Percentiles rank a stretch among this genome's conserved stretches.
phyloP scores from a whole-genome alignment of 2,797 vertebrate genomes.

The Arrhamphus sclerolepis region DNA sequence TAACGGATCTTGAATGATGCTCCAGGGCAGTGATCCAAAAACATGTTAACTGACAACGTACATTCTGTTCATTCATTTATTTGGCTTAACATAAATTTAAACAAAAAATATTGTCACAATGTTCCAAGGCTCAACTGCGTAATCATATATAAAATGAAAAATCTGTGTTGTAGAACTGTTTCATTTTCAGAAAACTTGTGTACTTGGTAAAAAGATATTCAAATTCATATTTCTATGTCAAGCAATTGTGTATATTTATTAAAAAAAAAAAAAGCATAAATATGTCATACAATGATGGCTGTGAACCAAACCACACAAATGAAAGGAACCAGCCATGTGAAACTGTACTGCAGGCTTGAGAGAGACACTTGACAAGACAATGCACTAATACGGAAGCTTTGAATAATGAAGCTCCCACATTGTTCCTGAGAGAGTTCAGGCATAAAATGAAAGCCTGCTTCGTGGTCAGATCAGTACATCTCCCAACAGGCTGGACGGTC shows the following conservation, averaged over 20 bases:
- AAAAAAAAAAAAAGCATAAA: too few species aligned
- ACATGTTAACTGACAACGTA: constrained; percentile 26
- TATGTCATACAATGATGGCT: too few species aligned
- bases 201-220: background rate
- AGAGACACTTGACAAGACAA: constrained; percentile 2
- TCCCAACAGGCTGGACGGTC: background rate
- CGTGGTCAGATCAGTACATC: background rate
- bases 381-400: constrained; percentile 17
- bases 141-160: constrained; percentile 22
- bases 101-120: constrained; percentile 10
- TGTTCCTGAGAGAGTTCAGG: constrained; percentile 19
- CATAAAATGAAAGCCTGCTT: constrained; percentile 29
- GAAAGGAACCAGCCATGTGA: too few species aligned
- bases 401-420: constrained; percentile 6
- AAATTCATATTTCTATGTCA: too few species aligned
- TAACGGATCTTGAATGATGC: constrained; percentile 7
- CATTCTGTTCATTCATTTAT: constrained; percentile 24
- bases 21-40: constrained; percentile 15
- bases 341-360: too few species aligned
- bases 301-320: too few species aligned
- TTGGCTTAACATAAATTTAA: constrained; percentile 15
- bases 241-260: too few species aligned
- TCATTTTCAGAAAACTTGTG: constrained; percentile 29
- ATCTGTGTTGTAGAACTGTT: constrained; percentile 2
- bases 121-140: constrained; percentile 11